Percentiles rank a stretch among this genome's conserved stretches.
Evolutionary conservation across 2,888 invertebrate genomes (phyloP).

Genomic region (Boloria selene): DNA sequence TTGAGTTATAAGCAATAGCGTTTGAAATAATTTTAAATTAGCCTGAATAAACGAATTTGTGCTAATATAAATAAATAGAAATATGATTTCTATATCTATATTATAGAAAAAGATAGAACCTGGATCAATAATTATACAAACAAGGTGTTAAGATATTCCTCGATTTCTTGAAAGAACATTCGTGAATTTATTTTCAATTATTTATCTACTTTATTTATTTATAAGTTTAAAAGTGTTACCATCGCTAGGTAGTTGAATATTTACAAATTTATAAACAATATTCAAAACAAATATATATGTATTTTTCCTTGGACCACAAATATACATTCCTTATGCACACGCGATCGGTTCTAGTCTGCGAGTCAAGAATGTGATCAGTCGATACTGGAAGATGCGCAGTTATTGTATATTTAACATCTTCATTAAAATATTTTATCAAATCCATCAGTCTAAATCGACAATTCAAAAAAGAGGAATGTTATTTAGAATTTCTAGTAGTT

Average conservation of each 20-base stretch:
- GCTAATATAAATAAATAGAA: background rate
- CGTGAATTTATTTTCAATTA: no score
- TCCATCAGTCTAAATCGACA: background rate
- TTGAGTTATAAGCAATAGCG: slow-evolving; percentile 37
- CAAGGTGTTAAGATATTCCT: no score
- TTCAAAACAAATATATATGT: no score
- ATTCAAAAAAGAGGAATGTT: background rate
- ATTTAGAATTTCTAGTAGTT: no score
- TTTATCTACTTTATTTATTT: no score
- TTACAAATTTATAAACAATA: no score
- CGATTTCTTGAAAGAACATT: no score
- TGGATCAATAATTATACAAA: no score
- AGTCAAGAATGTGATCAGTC: slow-evolving; percentile 60
- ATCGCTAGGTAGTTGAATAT: no score
- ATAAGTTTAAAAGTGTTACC: no score
- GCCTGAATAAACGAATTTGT: background rate
- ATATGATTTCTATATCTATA: no score
- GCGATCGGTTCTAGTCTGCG: slow-evolving; percentile 67
- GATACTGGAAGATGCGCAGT: slow-evolving; percentile 48
- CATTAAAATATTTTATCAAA: slow-evolving; percentile 20
- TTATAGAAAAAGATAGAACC: no score
- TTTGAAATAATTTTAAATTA: background rate
- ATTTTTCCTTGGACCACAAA: slow-evolving; percentile 41
- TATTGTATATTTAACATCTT: slow-evolving; percentile 22
- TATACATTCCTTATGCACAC: slow-evolving; percentile 59